phyloP scores from a whole-genome alignment of 2,888 invertebrate genomes.

The Acanthoscelides obtectus region DNA sequence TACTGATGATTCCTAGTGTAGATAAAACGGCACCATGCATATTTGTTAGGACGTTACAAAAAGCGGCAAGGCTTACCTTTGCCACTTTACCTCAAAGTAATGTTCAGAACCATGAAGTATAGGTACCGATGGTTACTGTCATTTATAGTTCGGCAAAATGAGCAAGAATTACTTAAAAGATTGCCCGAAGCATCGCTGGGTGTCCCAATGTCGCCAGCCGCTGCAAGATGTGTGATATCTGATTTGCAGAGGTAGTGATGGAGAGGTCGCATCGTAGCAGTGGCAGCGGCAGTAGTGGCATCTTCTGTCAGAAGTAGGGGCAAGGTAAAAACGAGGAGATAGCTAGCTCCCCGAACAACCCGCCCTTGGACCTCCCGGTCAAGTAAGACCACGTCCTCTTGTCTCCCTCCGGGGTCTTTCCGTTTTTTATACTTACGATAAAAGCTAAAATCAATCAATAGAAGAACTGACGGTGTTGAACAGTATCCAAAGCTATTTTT shows the following conservation, averaged over 20 bases:
- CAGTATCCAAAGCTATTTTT: too few species aligned
- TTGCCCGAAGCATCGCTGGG: constrained; percentile 22
- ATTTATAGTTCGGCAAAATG: too few species aligned
- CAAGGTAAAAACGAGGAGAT: constrained; percentile 57
- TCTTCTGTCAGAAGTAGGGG: constrained; percentile 58
- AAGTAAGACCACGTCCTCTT: constrained; percentile 46
- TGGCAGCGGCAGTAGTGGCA: constrained; percentile 46
- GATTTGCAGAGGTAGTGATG: constrained; percentile 55
- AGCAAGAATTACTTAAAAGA: not conserved
- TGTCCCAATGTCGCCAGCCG: constrained; percentile 48
- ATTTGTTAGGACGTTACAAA: too few species aligned
- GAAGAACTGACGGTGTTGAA: too few species aligned
- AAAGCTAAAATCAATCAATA: too few species aligned
- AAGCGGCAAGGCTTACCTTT: too few species aligned
- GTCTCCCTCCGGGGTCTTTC: not conserved
- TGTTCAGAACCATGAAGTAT: too few species aligned
- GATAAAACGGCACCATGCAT: too few species aligned
- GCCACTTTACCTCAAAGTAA: too few species aligned
- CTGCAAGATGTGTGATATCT: constrained; percentile 54
- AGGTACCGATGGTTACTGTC: too few species aligned
- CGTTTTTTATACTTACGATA: not conserved
- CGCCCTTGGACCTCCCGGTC: constrained; percentile 44
- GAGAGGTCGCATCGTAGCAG: constrained; percentile 40
- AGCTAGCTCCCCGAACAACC: constrained; percentile 51
- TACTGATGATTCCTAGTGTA: too few species aligned